Evolutionary conservation across 2,113 vertebrate genomes (phyloP).

Genomic region (Octodon degus): DNA sequence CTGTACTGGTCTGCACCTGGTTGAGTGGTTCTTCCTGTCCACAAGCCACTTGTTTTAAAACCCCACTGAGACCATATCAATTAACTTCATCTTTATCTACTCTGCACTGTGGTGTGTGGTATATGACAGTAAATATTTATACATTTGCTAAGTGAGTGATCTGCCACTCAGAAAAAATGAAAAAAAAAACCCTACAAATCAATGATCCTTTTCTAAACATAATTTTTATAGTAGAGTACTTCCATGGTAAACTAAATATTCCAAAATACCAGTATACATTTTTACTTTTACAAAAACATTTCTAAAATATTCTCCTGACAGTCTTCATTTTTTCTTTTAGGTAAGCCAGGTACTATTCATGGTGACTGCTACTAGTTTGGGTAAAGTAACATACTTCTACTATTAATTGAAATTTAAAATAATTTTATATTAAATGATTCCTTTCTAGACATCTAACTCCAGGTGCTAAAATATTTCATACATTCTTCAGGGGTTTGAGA

Average conservation of each 20-base stretch:
- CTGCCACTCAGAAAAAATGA: neutral
- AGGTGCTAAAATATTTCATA: neutral
- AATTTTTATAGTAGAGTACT: neutral
- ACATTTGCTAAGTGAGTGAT: neutral
- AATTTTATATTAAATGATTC: neutral
- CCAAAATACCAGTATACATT: neutral
- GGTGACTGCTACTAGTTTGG: slow-evolving; percentile 10
- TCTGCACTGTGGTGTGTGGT: neutral
- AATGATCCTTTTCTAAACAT: neutral
- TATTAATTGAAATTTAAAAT: slow-evolving; percentile 3
- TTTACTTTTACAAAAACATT: slow-evolving; percentile 18
- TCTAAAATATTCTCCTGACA: neutral
- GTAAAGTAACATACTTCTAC: neutral
- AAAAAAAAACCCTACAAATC: neutral
- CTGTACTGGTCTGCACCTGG: neutral
- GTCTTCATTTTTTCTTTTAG: slow-evolving; percentile 1
- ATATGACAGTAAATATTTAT: neutral
- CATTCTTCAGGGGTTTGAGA: neutral
- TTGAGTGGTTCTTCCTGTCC: no score
- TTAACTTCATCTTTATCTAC: neutral
- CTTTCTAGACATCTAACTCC: neutral
- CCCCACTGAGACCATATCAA: neutral
- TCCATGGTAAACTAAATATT: neutral
- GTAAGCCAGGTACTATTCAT: neutral
- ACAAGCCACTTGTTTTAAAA: neutral